Conservation (phyloP, 2,797 vertebrate species). For the Neosalanx taihuensis region DNA sequence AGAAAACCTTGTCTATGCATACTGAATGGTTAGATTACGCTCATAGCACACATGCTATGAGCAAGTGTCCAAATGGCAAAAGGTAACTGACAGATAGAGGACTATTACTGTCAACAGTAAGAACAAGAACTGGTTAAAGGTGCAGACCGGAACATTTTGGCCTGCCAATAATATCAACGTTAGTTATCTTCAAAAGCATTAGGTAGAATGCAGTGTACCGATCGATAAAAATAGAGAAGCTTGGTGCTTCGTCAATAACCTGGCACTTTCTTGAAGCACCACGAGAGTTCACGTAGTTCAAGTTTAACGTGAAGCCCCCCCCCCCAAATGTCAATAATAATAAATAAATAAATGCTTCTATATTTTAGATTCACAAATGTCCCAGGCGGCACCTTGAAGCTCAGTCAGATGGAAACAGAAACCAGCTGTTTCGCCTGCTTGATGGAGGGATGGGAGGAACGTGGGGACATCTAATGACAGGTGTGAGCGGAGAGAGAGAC, state of each 20-base stretch:
- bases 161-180: background rate
- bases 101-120: background rate
- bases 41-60: background rate
- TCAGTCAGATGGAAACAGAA: slow-evolving; percentile 51
- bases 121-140: background rate
- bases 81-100: background rate
- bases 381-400: slow-evolving; percentile 5
- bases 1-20: background rate
- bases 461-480: slow-evolving; percentile 29
- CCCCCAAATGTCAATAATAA: too few species aligned
- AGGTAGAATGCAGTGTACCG: too few species aligned
- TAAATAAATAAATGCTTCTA: background rate
- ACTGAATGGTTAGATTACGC: background rate
- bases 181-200: background rate
- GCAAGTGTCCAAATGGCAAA: background rate
- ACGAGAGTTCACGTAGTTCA: too few species aligned
- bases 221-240: too few species aligned
- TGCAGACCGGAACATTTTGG: background rate
- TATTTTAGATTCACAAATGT: background rate
- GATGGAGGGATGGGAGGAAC: slow-evolving; percentile 49
- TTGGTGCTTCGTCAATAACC: too few species aligned
- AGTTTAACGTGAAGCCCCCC: too few species aligned
- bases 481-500: slow-evolving; percentile 34
- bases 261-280: too few species aligned
- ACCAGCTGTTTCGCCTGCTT: slow-evolving; percentile 53